These are phyloP conservation scores for Valencia hispanica DNA, from an alignment of 2,797 vertebrate genomes.

Conservation along the genomic window DNA sequence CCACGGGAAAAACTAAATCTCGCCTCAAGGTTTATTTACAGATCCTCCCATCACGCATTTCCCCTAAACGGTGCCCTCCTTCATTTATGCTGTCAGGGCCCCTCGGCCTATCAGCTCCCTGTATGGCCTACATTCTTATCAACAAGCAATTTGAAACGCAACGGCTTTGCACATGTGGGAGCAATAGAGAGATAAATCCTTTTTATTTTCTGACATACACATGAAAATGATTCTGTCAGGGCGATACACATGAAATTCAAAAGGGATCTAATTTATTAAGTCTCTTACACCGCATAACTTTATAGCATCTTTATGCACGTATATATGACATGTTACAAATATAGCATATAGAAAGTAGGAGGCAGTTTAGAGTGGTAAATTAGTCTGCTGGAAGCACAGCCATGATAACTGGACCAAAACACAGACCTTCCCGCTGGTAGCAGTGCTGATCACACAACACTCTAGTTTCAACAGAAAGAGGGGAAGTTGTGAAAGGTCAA, in stretches of 20 bases:
- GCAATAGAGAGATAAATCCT: conserved; percentile 15
- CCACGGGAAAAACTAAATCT: conserved; percentile 41
- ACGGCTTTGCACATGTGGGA: conserved; percentile 28
- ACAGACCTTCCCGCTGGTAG: too few species aligned
- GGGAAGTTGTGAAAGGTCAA: too few species aligned
- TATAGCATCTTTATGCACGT: neutral
- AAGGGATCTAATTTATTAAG: neutral
- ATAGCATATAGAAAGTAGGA: neutral
- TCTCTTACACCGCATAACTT: conserved; percentile 20
- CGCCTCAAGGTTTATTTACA: conserved; percentile 68
- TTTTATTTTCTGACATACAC: conserved; percentile 10
- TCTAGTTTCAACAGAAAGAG: too few species aligned
- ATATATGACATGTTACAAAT: too few species aligned
- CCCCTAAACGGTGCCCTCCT: conserved; percentile 51
- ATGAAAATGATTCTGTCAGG: conserved; percentile 1
- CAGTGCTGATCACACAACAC: too few species aligned
- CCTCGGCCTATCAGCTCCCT: conserved; percentile 39
- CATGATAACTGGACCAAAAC: too few species aligned
- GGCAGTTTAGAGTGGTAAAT: neutral
- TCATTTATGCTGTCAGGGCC: conserved; percentile 44
- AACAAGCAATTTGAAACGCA: conserved; percentile 27
- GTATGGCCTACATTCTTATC: conserved; percentile 18
- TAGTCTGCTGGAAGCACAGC: too few species aligned
- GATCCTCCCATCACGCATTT: conserved; percentile 56
- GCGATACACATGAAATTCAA: neutral